Conservation (phyloP, 2,113 vertebrate species). For the Paramormyrops kingsleyae region DNA sequence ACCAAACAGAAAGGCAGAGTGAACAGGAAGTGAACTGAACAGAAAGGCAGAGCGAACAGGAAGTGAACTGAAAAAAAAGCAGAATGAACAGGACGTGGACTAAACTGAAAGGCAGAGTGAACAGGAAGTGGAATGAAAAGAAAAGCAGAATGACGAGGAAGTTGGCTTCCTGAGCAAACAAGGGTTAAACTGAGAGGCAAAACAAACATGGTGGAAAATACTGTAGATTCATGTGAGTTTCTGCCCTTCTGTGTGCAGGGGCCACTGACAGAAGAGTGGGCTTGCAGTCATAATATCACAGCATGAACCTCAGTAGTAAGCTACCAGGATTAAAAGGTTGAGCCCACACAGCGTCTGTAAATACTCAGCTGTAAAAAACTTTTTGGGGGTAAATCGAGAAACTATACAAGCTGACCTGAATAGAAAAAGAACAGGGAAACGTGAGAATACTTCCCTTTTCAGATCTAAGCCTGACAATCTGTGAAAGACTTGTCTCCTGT, state of each 20-base stretch:
- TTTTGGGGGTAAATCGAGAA: not conserved
- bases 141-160: not conserved
- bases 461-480: constrained; percentile 17
- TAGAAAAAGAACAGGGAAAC: constrained; percentile 20
- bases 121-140: not conserved
- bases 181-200: not conserved
- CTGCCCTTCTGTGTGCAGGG: not conserved
- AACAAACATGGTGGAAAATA: not conserved
- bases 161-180: not conserved
- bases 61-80: not conserved
- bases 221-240: not conserved
- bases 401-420: constrained; percentile 17
- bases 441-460: constrained; percentile 6
- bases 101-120: not conserved
- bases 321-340: not conserved
- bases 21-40: not conserved
- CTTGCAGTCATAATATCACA: not conserved
- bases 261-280: not conserved
- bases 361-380: not conserved
- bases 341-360: not conserved
- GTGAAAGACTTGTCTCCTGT: constrained; percentile 31
- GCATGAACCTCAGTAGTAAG: not conserved
- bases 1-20: not conserved
- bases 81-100: not conserved
- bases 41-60: not conserved